Evolutionary conservation across 2,113 vertebrate genomes (phyloP).

Genomic region (Tenebrosternarchus preto): DNA sequence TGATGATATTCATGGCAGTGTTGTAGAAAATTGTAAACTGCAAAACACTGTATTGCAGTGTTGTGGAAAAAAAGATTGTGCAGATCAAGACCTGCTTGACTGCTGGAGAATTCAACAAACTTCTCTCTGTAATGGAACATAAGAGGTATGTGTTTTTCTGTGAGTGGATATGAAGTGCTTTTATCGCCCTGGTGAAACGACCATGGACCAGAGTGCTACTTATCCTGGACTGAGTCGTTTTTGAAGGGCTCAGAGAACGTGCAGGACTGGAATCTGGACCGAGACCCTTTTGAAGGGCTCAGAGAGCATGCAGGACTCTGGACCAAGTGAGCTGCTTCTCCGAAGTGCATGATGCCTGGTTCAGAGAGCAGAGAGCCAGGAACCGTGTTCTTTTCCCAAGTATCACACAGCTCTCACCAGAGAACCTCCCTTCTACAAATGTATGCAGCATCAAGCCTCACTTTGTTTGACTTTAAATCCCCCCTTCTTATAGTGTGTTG

Average conservation of each 20-base stretch:
- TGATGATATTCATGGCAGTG: background rate
- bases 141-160: background rate
- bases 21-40: too few species aligned
- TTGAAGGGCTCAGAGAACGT: background rate
- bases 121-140: background rate
- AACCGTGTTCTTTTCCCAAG: background rate
- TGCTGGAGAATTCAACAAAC: background rate
- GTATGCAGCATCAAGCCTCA: background rate
- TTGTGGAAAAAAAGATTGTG: too few species aligned
- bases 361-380: background rate
- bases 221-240: conserved; percentile 4
- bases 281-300: too few species aligned
- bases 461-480: background rate
- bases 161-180: conserved; percentile 33
- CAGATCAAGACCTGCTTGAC: background rate
- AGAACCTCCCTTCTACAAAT: background rate
- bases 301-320: too few species aligned
- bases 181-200: conserved; percentile 24
- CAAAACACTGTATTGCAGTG: too few species aligned
- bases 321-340: too few species aligned
- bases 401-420: background rate
- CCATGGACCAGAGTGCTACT: conserved; percentile 14
- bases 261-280: background rate
- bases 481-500: background rate
- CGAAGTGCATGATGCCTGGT: too few species aligned